Conservation (phyloP, 30 jellyfish, hydroid and myxozoan genomes). For the Pseudorhiza aurosa region DNA sequence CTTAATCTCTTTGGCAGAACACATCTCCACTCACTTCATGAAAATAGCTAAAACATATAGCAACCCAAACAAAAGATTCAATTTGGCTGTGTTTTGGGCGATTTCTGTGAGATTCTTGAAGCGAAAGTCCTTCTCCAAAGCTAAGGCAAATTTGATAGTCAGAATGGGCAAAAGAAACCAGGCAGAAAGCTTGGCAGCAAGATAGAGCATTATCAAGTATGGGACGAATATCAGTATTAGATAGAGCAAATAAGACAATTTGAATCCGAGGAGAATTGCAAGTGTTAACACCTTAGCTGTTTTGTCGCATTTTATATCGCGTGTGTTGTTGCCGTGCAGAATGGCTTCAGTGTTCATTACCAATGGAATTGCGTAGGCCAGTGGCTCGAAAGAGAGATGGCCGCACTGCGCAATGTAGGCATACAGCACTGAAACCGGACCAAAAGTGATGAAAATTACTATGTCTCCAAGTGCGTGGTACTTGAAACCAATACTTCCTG, state of each 20-base stretch:
- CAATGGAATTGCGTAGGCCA: slow-evolving; percentile 75
- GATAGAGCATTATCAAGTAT: slow-evolving; percentile 37
- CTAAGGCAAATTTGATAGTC: slow-evolving; percentile 57
- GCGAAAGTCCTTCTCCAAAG: slow-evolving; percentile 73
- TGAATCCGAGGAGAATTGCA: slow-evolving; percentile 79
- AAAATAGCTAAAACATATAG: slow-evolving; percentile 43
- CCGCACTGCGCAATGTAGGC: slow-evolving; percentile 80
- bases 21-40: background rate
- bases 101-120: slow-evolving; percentile 24
- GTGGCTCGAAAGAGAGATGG: slow-evolving; percentile 40
- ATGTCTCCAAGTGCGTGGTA: slow-evolving; percentile 91
- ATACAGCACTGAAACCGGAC: slow-evolving; percentile 82
- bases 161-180: slow-evolving; percentile 68
- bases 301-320: slow-evolving; percentile 79
- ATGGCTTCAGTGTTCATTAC: slow-evolving; percentile 93
- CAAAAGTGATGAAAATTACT: slow-evolving; percentile 83
- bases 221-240: slow-evolving; percentile 72
- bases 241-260: slow-evolving; percentile 55
- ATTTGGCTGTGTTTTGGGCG: slow-evolving; percentile 85
- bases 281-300: slow-evolving; percentile 70
- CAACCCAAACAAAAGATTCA: slow-evolving; percentile 79
- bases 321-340: slow-evolving; percentile 84
- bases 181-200: slow-evolving; percentile 29
- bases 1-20: too few relatives aligned
- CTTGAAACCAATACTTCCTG: slow-evolving; percentile 89